Evolutionary conservation across 2,888 invertebrate species (phyloP), one percentile per base, ranked within the genome.

Genomic region (Cremastobaeus sp.): DNA sequence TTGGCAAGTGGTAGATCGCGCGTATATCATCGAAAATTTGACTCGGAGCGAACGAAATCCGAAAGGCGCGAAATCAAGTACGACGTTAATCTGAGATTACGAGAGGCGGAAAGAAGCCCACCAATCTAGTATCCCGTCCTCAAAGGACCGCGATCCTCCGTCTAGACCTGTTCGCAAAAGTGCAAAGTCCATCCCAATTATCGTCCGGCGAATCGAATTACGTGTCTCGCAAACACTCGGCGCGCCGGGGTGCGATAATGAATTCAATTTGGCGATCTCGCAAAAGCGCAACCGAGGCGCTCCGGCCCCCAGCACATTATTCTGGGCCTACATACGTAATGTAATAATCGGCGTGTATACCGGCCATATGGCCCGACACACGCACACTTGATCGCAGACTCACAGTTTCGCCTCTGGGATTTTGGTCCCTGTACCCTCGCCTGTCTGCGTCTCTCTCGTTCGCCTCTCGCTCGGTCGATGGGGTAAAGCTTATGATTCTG

Each of bases 261-360:
- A 86, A 87, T 87, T 85, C 84, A 83, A 87, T 87, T 87, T 84
- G 78, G 79, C 78, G 77, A 72, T 80, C 82, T 82, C 81, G 79
- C 80, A 85, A 86, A 86, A 85, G 87, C 86, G 86, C 87, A 86
- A 86, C 84, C 84, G 80, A 81, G 76, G 77, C 76, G 15, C 15
- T 69, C 79, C 77, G 77, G 60, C 11, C 34, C 37, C 20, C 28
- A 30, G 12, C 28, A 21, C 32, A 55, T 62, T 71, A 62, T 84
- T 84, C 83, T 81, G 78, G 78, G 79, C 82, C 81, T 85, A 85
- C 85, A 85, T 84, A 82, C 83, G 82, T 87, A 87, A 87, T 86
- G 86, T 84, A 87, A 87, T 87, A 87, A 87, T 87, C 86, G 84
- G 79, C 83, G 82, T 86, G 84, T 85, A 85, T 84, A 82, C 78